A percentile compares a stretch with the other conserved stretches of the same genome.
phyloP scores from a whole-genome alignment of 2,797 vertebrate species.

The Phoxinus dragarum region DNA sequence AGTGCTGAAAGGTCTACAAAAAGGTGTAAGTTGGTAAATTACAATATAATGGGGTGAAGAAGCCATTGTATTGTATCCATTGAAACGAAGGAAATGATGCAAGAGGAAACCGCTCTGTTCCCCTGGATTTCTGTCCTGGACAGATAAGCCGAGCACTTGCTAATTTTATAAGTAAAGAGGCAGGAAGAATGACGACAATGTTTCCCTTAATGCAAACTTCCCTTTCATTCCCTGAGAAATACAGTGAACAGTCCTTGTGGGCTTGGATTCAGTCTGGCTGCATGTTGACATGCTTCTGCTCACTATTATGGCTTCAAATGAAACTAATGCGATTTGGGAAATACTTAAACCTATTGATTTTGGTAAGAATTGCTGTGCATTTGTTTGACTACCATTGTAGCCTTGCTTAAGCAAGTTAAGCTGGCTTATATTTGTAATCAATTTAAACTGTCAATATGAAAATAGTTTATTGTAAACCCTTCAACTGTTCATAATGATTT shows the following conservation, averaged over 20 bases:
- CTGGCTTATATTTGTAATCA: not conserved
- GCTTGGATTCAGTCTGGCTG: conserved; percentile 44
- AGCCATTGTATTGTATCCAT: conserved; percentile 78
- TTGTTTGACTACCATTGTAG: not conserved
- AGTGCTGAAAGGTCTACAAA: not conserved
- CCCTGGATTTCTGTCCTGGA: conserved; percentile 86
- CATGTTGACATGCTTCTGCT: conserved; percentile 65
- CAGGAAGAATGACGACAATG: conserved; percentile 93
- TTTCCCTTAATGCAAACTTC: conserved; percentile 85
- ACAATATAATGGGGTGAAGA: conserved; percentile 53
- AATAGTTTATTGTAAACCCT: not conserved
- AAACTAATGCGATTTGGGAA: conserved; percentile 75
- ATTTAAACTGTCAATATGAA: conserved; percentile 23
- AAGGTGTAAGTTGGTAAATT: conserved; percentile 41
- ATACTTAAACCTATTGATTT: conserved; percentile 84
- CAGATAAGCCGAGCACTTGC: conserved; percentile 91
- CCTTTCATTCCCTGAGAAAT: conserved; percentile 64
- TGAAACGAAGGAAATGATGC: conserved; percentile 90
- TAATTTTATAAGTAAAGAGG: conserved; percentile 91
- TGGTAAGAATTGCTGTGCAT: conserved; percentile 81
- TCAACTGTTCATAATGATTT: not conserved
- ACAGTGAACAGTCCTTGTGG: conserved; percentile 53
- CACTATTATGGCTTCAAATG: conserved; percentile 84
- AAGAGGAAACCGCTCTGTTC: conserved; percentile 88
- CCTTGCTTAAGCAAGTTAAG: not conserved